Conservation (phyloP, 2,797 vertebrate species). For the Smutsia gigantea region DNA sequence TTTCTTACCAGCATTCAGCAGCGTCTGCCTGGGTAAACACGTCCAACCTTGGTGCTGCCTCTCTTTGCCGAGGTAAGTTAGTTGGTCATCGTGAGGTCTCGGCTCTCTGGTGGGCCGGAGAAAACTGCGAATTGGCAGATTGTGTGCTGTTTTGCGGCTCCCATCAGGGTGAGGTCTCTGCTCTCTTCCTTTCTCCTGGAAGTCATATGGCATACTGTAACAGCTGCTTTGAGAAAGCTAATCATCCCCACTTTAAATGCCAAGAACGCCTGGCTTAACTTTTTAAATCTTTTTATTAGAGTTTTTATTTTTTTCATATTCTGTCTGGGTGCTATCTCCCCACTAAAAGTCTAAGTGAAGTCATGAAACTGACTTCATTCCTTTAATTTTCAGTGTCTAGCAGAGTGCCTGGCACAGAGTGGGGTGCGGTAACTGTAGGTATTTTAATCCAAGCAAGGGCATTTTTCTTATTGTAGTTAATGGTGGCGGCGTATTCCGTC, state of each 20-base stretch:
- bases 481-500: not conserved
- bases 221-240: not conserved
- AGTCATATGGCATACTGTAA: not conserved
- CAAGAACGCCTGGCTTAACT: not conserved
- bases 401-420: not conserved
- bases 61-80: not conserved
- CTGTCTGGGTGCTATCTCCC: not conserved
- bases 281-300: conserved; percentile 1
- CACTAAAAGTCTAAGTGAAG: not conserved
- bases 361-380: not conserved
- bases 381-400: not conserved
- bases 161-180: not conserved
- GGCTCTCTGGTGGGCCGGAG: not conserved
- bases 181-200: not conserved
- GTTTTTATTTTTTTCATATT: not conserved
- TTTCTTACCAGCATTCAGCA: not conserved
- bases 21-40: not conserved
- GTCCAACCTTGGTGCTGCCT: not conserved
- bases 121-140: not conserved
- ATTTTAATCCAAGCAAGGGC: not conserved
- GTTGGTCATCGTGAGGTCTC: not conserved
- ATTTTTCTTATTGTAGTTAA: conserved; percentile 12
- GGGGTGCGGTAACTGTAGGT: not conserved
- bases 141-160: not conserved
- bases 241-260: not conserved